phyloP scores from a whole-genome alignment of 2,888 invertebrate genomes.

The Chrysomela aeneicollis region DNA sequence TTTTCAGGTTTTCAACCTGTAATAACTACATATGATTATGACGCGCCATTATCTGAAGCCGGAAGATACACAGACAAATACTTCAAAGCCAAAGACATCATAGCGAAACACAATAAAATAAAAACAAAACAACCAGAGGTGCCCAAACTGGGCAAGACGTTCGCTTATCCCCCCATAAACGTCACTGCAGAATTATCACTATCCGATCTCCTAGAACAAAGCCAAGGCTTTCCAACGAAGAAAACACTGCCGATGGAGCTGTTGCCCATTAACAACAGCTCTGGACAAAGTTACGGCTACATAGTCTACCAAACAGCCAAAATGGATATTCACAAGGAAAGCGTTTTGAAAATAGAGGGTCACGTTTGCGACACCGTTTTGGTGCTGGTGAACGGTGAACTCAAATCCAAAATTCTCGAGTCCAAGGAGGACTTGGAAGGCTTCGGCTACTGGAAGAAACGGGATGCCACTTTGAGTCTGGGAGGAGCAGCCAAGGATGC shows the following conservation, averaged over 20 bases:
- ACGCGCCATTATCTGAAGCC: conserved; percentile 87
- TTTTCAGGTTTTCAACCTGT: conserved; percentile 53
- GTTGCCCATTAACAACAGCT: conserved; percentile 56
- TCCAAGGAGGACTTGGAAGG: conserved; percentile 50
- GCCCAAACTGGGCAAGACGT: conserved; percentile 52
- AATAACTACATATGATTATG: conserved; percentile 67
- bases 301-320: conserved; percentile 62
- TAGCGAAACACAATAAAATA: conserved; percentile 53
- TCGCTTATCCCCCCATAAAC: conserved; percentile 52
- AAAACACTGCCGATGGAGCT: conserved; percentile 54
- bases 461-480: conserved; percentile 53
- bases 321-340: conserved; percentile 47
- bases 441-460: conserved; percentile 61
- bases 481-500: conserved; percentile 44
- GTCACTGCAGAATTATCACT: conserved; percentile 46
- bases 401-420: conserved; percentile 53
- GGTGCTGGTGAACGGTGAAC: conserved; percentile 61
- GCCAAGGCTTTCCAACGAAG: conserved; percentile 27
- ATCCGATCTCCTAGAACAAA: conserved; percentile 38
- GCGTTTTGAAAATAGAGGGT: conserved; percentile 56
- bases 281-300: conserved; percentile 68
- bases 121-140: conserved; percentile 53
- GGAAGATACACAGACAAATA: conserved; percentile 91
- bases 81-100: conserved; percentile 69
- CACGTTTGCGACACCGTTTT: conserved; percentile 63